A percentile compares a stretch with the other conserved stretches of the same genome.
phyloP scores from a whole-genome alignment of 1,140 invertebrate species.

The Cydia amplana region DNA sequence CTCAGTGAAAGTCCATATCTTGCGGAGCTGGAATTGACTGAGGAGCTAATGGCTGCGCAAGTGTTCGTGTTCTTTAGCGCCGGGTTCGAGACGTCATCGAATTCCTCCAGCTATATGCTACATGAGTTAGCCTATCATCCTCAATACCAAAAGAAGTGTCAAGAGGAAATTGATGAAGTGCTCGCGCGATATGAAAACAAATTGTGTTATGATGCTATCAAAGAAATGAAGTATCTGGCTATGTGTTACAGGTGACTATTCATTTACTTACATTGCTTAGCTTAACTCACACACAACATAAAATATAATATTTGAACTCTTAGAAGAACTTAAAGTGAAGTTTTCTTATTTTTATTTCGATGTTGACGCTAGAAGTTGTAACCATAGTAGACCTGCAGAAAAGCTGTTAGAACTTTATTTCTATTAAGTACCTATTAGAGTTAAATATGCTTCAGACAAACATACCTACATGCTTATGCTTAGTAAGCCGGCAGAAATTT shows the following conservation, averaged over 20 bases:
- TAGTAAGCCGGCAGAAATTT: too few species aligned
- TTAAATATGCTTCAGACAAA: too few species aligned
- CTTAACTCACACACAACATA: too few species aligned
- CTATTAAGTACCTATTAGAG: too few species aligned
- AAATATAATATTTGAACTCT: too few species aligned
- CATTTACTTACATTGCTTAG: not conserved
- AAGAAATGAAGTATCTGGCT: not conserved
- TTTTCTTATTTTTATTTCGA: too few species aligned
- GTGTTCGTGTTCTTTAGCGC: slow-evolving; percentile 77
- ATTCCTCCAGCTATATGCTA: slow-evolving; percentile 70
- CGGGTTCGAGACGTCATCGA: not conserved
- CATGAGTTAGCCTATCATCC: slow-evolving; percentile 72
- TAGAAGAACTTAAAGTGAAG: too few species aligned
- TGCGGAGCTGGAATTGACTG: slow-evolving; percentile 36
- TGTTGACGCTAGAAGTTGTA: too few species aligned
- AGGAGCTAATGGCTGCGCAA: slow-evolving; percentile 58
- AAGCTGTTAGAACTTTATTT: too few species aligned
- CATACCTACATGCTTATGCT: too few species aligned
- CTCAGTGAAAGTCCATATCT: slow-evolving; percentile 26
- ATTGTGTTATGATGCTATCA: not conserved
- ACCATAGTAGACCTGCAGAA: too few species aligned
- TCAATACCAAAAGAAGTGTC: not conserved
- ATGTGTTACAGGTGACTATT: slow-evolving; percentile 10
- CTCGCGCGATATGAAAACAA: slow-evolving; percentile 4
- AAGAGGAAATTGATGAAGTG: slow-evolving; percentile 10